Evolutionary conservation across 92 coral and sea anemone genomes (phyloP), one percentile per base, ranked within the genome.

Genomic region (Porites cylindrica): DNA sequence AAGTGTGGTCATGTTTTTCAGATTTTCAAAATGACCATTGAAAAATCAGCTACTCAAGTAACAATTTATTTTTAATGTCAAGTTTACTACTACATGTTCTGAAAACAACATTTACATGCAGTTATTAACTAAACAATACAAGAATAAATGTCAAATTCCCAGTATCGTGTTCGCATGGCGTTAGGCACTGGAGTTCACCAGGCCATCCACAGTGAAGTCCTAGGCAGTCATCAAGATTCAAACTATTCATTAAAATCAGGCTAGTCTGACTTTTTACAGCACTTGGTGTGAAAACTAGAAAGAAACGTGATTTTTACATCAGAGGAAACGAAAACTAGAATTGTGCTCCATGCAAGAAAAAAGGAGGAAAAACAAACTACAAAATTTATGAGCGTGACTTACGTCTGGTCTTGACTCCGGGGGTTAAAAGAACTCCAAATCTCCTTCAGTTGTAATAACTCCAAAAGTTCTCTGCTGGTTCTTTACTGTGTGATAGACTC

Each of bases 271-370:
- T 38, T 2, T 38, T 38, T 2, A 38, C 43, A 38, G 43, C 43
- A 3, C 4, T 3, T 38, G 5, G 0, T 7, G 47, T 38, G 47
- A 38, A 38, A 38, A 38, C 47, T 38, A 4, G 5, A 38, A 38
- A 38, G 47, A 38, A 38, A 38, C 5, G 0, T 38, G 47, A 38
- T 53, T 76, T 76, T 75, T 14, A 52, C 78, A 59, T 74, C 60
- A 75, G 79, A 52, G 43, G 79, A 75, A 75, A 75, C 38, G 54
- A 75, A 51, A 75, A 43, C 64, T 76, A 76, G n/a, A n/a, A 76
- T 76, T 10, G 16, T 53, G 47, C 80, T 76, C 47, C 50, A n/a
- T 21, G 80, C 14, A 76, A 6, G 51, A 76, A 76, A 53, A 76
- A 21, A 43, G 21, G 20, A 38, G 47, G 47, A 38, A 38, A 38